Evolutionary conservation across 2,797 vertebrate species (phyloP).

Genomic region (Malurus splendens): DNA sequence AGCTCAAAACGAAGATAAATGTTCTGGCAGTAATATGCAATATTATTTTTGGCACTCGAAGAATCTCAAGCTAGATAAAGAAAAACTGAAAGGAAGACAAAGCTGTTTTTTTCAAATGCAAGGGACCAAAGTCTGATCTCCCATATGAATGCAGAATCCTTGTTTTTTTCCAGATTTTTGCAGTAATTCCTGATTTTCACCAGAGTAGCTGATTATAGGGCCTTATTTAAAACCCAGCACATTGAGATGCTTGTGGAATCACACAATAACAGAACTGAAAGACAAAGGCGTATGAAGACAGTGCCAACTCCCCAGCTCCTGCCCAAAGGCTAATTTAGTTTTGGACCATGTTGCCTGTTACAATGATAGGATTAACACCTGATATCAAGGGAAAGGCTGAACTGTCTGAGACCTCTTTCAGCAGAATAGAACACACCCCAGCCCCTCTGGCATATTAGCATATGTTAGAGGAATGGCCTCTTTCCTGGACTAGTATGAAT

Average conservation of each 20-base stretch:
- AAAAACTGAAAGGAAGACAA: conserved; percentile 40
- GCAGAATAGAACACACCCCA: not conserved
- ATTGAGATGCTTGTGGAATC: not conserved
- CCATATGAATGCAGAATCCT: not conserved
- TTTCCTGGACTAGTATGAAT: not conserved
- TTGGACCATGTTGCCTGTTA: not conserved
- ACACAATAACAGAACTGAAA: not conserved
- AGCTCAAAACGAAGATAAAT: conserved; percentile 45
- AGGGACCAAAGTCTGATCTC: not conserved
- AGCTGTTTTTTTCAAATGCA: not conserved
- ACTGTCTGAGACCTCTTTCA: not conserved
- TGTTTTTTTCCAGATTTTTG: not conserved
- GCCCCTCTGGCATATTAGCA: not conserved
- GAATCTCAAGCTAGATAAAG: conserved; percentile 50
- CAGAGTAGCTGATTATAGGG: not conserved
- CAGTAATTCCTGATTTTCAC: not conserved
- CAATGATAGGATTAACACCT: conserved; percentile 29
- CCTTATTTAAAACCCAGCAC: not conserved
- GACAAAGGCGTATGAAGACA: conserved; percentile 1
- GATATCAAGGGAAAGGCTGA: conserved; percentile 1
- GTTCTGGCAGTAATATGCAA: conserved; percentile 47
- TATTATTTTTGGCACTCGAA: conserved; percentile 58
- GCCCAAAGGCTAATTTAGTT: conserved; percentile 31
- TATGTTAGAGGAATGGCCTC: not conserved
- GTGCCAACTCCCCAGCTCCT: not conserved